Evolutionary conservation across 2,888 invertebrate species (phyloP).

Genomic region (Loripinus fragilis): DNA sequence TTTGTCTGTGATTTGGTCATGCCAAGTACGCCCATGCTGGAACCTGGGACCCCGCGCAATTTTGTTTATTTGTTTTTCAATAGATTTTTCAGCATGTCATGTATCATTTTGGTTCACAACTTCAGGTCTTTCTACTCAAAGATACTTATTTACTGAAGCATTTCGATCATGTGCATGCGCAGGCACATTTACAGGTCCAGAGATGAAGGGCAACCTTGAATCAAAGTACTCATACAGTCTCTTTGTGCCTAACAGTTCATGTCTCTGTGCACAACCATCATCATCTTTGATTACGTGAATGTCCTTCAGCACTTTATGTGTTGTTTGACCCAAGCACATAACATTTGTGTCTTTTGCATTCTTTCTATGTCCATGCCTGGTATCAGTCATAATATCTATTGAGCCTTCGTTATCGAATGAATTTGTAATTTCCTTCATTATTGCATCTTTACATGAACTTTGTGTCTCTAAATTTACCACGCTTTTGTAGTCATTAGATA

Average conservation of each 20-base stretch:
- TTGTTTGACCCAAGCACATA: constrained; percentile 19
- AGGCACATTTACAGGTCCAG: neutral
- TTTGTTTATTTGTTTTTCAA: constrained; percentile 19
- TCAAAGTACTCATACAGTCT: constrained; percentile 25
- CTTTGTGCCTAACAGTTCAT: constrained; percentile 23
- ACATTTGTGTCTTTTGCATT: constrained; percentile 33
- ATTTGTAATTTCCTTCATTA: no score
- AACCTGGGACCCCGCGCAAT: constrained; percentile 2
- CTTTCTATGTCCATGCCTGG: no score
- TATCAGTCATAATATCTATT: no score
- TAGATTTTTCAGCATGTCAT: constrained; percentile 20
- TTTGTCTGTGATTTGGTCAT: constrained; percentile 7
- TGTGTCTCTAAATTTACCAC: no score
- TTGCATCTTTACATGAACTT: no score
- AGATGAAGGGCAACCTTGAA: no score
- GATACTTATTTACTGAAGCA: constrained; percentile 22
- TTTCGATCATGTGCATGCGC: constrained; percentile 27
- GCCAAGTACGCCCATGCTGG: neutral
- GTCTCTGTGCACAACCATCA: constrained; percentile 13
- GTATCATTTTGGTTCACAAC: constrained; percentile 31
- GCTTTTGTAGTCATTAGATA: no score
- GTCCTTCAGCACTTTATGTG: constrained; percentile 19
- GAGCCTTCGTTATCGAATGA: no score
- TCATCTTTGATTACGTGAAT: constrained; percentile 9
- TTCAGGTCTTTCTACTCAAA: constrained; percentile 6